These are phyloP conservation scores for Andrena bucephala DNA, from an alignment of 2,888 invertebrate species.

Conservation along the genomic window DNA sequence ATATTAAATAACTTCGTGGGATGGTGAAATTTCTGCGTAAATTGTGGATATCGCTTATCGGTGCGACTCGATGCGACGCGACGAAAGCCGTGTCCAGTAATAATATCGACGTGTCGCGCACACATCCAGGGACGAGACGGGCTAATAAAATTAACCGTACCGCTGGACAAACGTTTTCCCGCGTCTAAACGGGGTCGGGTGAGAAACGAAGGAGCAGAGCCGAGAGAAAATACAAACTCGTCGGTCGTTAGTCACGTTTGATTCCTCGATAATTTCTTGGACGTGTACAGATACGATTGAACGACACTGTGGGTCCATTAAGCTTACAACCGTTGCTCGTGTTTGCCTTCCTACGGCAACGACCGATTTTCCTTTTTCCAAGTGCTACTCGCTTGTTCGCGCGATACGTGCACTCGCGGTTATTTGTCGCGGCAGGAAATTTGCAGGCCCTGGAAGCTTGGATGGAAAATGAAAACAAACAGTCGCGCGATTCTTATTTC, in stretches of 20 bases:
- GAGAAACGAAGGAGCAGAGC: neutral
- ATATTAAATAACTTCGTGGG: too few species aligned
- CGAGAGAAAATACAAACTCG: constrained; percentile 44
- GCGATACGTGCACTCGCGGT: neutral
- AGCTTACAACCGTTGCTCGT: constrained; percentile 19
- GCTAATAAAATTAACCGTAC: constrained; percentile 48
- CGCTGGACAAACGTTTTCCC: constrained; percentile 50
- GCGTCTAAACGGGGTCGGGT: neutral
- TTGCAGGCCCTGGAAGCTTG: neutral
- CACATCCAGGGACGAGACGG: constrained; percentile 3
- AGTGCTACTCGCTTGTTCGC: neutral
- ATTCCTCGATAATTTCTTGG: constrained; percentile 55
- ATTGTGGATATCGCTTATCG: neutral
- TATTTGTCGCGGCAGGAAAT: neutral
- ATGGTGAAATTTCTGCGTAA: neutral
- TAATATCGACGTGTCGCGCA: constrained; percentile 8
- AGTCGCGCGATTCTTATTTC: too few species aligned
- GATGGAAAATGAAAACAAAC: too few species aligned
- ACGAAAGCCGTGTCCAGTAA: neutral
- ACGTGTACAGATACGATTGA: constrained; percentile 2
- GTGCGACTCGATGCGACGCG: neutral
- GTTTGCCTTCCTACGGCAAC: constrained; percentile 20
- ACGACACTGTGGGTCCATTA: constrained; percentile 31
- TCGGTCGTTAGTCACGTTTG: constrained; percentile 65
- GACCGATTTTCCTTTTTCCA: neutral